Base-by-base conservation (phyloP, 2,113 vertebrate species). In the Xiphorhynchus elegans region DNA sequence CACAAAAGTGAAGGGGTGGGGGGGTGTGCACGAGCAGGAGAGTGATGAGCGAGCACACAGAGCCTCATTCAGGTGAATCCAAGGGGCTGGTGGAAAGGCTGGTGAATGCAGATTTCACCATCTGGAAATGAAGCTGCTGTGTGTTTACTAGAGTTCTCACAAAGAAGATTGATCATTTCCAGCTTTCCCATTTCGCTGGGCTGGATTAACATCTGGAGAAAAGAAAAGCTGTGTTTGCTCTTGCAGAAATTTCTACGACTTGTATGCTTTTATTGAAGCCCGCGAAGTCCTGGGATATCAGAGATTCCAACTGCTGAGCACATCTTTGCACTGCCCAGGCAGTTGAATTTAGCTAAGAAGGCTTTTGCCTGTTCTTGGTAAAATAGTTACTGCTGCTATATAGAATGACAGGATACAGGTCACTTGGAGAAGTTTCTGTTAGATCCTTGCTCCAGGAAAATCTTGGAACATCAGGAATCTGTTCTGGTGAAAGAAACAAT, bases 111-210 rank as follows among this genome's bases (percentile, higher is more conserved):
- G 80, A 78, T 92, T 90, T 78, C 93, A 75, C 93, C 96, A 97
- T 97, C 95, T 97, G 96, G 96, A 95, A 96, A 93, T 67, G 56
- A 93, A 95, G 93, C 93, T 89, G 95, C 59, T 92, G 60, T 63
- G 80, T 95, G 84, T 96, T 97, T 97, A 96, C 86, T 90, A 74
- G 68, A 95, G 60, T 81, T 95, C 83, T 95, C 83, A 95, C 89
- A 97, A 86, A 95, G 95, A 96, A 96, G 95, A 96, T 68, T 96
- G 95, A 97, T 97, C 93, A 91, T 95, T 96, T 93, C 96, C 95
- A 97, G 94, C 93, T 90, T 95, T 93, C 73, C 84, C 73, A 75
- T 90, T 95, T 90, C 92, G 73, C n/a, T 75, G 80, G 76, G 80
- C 67, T 52, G 60, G 60, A 89, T 73, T 78, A 89, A 95, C 96